These are phyloP conservation scores for Trinorchestia longiramus DNA, from an alignment of 1,140 invertebrate genomes.

Conservation along the genomic window DNA sequence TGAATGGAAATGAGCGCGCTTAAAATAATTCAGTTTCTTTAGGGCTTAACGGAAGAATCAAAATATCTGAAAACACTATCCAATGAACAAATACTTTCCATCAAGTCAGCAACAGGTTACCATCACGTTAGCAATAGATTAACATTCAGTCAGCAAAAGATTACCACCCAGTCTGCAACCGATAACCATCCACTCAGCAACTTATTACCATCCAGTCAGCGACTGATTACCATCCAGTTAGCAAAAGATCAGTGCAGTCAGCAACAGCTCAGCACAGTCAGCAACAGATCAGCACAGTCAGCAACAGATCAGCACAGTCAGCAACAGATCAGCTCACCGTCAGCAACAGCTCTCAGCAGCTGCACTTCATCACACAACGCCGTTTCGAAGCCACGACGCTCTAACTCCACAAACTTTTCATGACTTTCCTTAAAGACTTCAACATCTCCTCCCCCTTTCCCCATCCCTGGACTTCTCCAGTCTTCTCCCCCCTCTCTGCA, in stretches of 20 bases:
- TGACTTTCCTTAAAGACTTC: slow-evolving; percentile 24
- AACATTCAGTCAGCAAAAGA: too few species aligned
- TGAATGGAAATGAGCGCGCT: too few species aligned
- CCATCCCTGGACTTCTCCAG: background rate
- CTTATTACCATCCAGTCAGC: background rate
- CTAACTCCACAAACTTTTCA: slow-evolving; percentile 27
- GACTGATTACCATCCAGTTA: background rate
- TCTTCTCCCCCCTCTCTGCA: background rate
- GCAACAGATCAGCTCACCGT: background rate
- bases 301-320: background rate
- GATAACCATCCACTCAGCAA: background rate
- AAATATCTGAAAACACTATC: too few species aligned
- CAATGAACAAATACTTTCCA: too few species aligned
- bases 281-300: background rate
- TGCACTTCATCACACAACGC: slow-evolving; percentile 27
- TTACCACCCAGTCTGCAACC: background rate
- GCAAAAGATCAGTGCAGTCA: background rate
- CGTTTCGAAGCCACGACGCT: background rate
- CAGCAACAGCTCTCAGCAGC: background rate
- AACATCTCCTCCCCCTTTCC: background rate
- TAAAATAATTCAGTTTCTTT: too few species aligned
- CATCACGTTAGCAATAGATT: too few species aligned
- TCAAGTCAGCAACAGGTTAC: too few species aligned
- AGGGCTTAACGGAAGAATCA: too few species aligned
- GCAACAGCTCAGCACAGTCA: background rate